Evolutionary conservation across 2,888 invertebrate genomes (phyloP), one percentile per base, ranked within the genome.

Genomic region (Lutraria lutraria): DNA sequence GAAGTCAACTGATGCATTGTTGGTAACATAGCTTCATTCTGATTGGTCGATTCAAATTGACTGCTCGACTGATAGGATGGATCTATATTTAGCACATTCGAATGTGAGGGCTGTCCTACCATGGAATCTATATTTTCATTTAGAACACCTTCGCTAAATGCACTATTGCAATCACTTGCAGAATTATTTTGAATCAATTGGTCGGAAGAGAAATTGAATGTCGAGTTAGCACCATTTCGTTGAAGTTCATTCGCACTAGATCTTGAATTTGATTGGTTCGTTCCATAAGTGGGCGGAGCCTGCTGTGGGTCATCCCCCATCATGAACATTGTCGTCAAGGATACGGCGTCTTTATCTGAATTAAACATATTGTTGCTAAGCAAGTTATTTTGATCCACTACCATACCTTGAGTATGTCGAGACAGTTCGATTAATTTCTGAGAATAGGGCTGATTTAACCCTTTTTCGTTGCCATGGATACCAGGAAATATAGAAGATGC

Each of bases 341-440:
- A 76, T 16, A 76, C 53, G 15, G 34, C 43, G 29, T 84, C 53
- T 53, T 52, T 84, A 31, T 72, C 34, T 16, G 72, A 43, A n/a
- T 25, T 25, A 8, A 54, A n/a, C 13, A 76, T 29, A 29, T 76
- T 76, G 43, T 19, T 80, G 25, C 60, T 85, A 6, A 85, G 54
- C 54, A 85, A 56, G 15, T 79, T 56, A 29, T 76, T 80, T 21
- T n/a, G 21, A 79, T 63, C 79, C 34, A 53, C 80, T 13, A 29
- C 87, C 31, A 19, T 34, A 25, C 25, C n/a, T 68, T 92, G n/a
- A n/a, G n/a, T n/a, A n/a, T n/a, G 92, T 31, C 83, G 88, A 6
- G 93, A 93, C 16, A 93, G 88, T 83, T 93, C 88, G 0, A 92
- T 93, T 25, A 94, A 87, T 72, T 94, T 92, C n/a, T 92, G 89